Percentiles rank a stretch among this genome's conserved stretches.
Evolutionary conservation across 2,113 vertebrate genomes (phyloP).

Genomic region (Tympanuchus pallidicinctus): DNA sequence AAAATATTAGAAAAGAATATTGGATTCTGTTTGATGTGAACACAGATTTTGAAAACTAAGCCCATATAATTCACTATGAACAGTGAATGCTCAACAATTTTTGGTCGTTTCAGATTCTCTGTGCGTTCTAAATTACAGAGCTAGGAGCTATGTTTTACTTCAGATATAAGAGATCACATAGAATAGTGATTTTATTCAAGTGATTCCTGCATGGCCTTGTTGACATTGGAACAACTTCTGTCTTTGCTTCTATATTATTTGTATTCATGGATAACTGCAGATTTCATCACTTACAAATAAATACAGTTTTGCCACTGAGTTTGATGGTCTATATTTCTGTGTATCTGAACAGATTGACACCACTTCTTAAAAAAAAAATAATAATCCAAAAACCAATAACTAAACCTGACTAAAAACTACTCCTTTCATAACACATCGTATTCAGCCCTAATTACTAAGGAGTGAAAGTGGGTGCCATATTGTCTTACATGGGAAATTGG

Average conservation of each 20-base stretch:
- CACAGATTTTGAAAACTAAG: background rate
- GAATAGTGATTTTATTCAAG: background rate
- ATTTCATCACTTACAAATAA: constrained; percentile 23
- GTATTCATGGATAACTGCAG: background rate
- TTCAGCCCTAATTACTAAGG: background rate
- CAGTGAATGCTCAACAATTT: background rate
- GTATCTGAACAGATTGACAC: background rate
- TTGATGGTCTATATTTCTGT: background rate
- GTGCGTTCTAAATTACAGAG: background rate
- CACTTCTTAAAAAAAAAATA: background rate
- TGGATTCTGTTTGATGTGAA: background rate
- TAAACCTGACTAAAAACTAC: background rate
- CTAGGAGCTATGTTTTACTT: background rate
- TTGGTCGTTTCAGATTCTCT: background rate
- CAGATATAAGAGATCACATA: background rate
- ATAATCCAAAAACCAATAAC: background rate
- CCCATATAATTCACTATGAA: background rate
- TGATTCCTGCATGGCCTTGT: background rate
- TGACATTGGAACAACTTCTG: background rate
- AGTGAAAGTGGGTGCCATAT: background rate
- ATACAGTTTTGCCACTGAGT: background rate
- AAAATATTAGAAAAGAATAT: background rate
- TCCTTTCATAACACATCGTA: background rate
- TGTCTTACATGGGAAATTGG: background rate
- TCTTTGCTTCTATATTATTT: constrained; percentile 17